Conservation (phyloP, 2,113 vertebrate genomes). For the Ploceus nigricollis region DNA sequence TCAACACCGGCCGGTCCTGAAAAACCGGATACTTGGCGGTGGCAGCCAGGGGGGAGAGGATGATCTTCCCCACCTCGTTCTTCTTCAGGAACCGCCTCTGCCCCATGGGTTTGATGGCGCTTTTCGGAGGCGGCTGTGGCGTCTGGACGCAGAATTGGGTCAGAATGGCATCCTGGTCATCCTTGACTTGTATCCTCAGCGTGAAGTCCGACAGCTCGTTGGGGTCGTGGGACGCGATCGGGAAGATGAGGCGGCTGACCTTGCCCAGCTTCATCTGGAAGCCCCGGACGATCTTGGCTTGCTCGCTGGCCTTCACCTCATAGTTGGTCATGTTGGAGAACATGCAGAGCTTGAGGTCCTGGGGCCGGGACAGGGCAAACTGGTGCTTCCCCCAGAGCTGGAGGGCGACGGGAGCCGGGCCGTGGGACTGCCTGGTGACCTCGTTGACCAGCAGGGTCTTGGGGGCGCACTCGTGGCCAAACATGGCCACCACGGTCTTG, state of each 20-base stretch:
- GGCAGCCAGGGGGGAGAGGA: conserved; percentile 86
- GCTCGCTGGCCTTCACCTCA: conserved; percentile 82
- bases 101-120: conserved; percentile 76
- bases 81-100: conserved; percentile 94
- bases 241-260: conserved; percentile 87
- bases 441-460: conserved; percentile 89
- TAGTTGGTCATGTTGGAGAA: conserved; percentile 96
- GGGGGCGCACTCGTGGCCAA: conserved; percentile 93
- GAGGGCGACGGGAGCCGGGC: conserved; percentile 80
- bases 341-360: conserved; percentile 88
- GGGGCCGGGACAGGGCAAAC: conserved; percentile 83
- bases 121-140: conserved; percentile 85
- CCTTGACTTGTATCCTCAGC: conserved; percentile 87
- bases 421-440: conserved; percentile 78
- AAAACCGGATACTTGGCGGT: conserved; percentile 88
- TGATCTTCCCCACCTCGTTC: conserved; percentile 92
- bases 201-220: conserved; percentile 89
- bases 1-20: conserved; percentile 84
- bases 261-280: conserved; percentile 96
- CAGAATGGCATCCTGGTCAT: conserved; percentile 83
- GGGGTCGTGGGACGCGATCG: conserved; percentile 79
- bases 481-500: conserved; percentile 91
- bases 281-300: conserved; percentile 82
- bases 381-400: conserved; percentile 98
- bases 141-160: conserved; percentile 96